Base-by-base conservation (phyloP, 2,888 invertebrate species). In the Eupeodes luniger region DNA sequence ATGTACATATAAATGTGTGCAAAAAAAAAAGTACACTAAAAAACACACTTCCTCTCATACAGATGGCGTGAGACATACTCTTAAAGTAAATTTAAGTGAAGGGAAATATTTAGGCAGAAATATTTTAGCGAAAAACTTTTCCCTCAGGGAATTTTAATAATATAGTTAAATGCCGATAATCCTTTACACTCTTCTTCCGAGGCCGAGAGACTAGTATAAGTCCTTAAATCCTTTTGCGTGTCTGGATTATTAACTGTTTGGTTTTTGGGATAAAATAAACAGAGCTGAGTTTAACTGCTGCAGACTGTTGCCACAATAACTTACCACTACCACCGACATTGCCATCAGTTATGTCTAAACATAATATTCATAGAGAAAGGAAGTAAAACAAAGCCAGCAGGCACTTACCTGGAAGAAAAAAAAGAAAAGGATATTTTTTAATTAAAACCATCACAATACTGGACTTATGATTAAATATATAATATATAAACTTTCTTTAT, bases 391-490 rank as follows among this genome's bases (percentile, higher is more conserved):
- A 61, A 36, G n/a, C 49, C 47, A 12, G 11, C 19, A n/a, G 70
- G 40, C 51, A 80, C 85, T 85, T 83, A 87, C 86, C 86, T 87
- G 72, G 55, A 87, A 87, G 5, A 66, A 80, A 40, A 40, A 79
- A 57, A 19, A 49, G 12, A 53, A 67, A 85, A 76, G 51, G 51
- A 77, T 40, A 67, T 40, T 72, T 40, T 55, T 79, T 79, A 78
- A 79, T 83, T 78, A 74, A 79, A 75, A 57, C 27, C 12, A 44
- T 40, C 19, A 19, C 14, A 36, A 69, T 3, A 53, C 16, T 16
- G 3, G 10, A 55, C 7, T 69, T 36, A 40, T 27, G 27, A 27
- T 14, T 9, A 9, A 55, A 40, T 36, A 19, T 27, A 19, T 19
- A 19, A 27, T 14, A 27, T 59, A 27, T 1, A 4, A 9, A 40